Evolutionary conservation across 2,888 invertebrate species (phyloP).

Genomic region (Platycheirus rosarum): DNA sequence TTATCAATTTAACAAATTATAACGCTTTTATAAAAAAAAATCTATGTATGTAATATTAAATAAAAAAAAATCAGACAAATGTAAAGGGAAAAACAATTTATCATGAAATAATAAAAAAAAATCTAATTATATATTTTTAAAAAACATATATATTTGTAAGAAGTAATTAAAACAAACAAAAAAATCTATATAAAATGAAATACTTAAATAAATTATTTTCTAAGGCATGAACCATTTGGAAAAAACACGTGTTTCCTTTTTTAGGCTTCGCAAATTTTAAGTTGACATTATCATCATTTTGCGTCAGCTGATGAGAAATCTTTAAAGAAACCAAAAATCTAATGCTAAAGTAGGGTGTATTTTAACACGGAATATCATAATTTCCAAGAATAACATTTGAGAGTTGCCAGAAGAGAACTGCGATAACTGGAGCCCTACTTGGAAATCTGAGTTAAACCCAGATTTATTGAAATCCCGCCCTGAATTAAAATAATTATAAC

Average conservation of each 20-base stretch:
- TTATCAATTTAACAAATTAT: slow-evolving; percentile 69
- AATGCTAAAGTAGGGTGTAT: no score
- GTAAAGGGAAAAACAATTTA: slow-evolving; percentile 73
- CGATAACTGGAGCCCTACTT: no score
- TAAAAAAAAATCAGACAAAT: slow-evolving; percentile 58
- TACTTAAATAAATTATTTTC: slow-evolving; percentile 75
- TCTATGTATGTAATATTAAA: slow-evolving; percentile 35
- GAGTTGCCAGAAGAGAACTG: no score
- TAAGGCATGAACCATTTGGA: slow-evolving; percentile 74
- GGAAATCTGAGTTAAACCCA: no score
- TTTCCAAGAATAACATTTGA: no score
- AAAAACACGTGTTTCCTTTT: slow-evolving; percentile 26
- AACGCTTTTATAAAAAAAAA: slow-evolving; percentile 64
- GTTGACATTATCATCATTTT: no score
- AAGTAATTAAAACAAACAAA: slow-evolving; percentile 61
- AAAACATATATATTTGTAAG: slow-evolving; percentile 74
- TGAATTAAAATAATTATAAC: no score
- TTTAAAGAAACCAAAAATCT: no score
- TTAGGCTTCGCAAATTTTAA: no score
- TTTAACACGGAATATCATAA: no score
- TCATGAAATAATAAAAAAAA: slow-evolving; percentile 55
- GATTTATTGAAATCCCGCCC: no score
- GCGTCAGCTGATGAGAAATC: no score
- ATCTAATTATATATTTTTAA: slow-evolving; percentile 73
- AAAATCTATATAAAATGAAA: slow-evolving; percentile 66